Evolutionary conservation across 2,888 invertebrate species (phyloP).

Genomic region (Stegana nigrithorax): DNA sequence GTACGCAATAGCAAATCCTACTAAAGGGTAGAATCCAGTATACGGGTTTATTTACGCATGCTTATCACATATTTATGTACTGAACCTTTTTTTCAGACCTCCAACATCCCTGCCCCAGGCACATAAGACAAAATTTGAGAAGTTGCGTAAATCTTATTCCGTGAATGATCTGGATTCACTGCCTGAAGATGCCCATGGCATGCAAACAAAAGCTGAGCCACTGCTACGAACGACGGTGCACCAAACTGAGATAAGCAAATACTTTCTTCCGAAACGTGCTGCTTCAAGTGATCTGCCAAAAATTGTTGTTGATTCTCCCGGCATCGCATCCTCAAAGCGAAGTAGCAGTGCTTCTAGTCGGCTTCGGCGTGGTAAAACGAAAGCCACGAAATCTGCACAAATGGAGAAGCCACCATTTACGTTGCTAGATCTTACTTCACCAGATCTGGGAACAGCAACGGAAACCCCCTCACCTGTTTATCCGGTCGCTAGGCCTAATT

Average conservation of each 20-base stretch:
- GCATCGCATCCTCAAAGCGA: constrained; percentile 44
- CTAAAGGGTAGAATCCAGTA: too few species aligned
- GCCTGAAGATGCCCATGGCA: background rate
- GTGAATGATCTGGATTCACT: constrained; percentile 52
- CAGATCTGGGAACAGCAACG: background rate
- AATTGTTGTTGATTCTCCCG: too few species aligned
- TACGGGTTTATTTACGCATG: too few species aligned
- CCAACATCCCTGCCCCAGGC: constrained; percentile 28
- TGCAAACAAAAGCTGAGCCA: background rate
- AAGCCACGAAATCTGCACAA: constrained; percentile 24
- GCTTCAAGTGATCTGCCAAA: constrained; percentile 42
- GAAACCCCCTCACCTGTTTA: constrained; percentile 58
- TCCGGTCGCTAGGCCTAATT: constrained; percentile 66
- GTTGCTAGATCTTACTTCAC: constrained; percentile 42
- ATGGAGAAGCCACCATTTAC: constrained; percentile 38
- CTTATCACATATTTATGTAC: background rate
- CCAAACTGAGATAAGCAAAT: constrained; percentile 40
- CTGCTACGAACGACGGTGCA: background rate
- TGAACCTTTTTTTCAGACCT: constrained; percentile 7
- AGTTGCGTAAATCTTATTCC: constrained; percentile 54
- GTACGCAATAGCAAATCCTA: background rate
- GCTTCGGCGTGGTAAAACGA: constrained; percentile 34
- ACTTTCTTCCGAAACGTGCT: constrained; percentile 35
- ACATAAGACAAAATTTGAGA: constrained; percentile 40
- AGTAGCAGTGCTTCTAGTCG: constrained; percentile 42